Conservation (phyloP, 2,797 vertebrate genomes). For the Sternarchorhynchus goeldii region DNA sequence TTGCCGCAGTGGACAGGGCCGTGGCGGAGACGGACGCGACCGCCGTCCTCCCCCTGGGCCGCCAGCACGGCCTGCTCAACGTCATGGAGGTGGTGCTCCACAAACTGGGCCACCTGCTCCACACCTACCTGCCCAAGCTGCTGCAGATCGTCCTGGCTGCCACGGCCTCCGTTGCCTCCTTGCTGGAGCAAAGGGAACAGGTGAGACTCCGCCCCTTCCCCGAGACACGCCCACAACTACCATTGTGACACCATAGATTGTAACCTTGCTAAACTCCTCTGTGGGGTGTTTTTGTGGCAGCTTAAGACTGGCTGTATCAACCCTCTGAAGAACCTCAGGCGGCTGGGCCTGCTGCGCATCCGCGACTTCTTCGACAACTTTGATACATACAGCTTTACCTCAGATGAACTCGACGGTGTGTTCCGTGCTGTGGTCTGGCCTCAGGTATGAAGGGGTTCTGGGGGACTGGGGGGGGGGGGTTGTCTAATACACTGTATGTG, state of each 20-base stretch:
- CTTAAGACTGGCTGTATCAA: constrained; percentile 85
- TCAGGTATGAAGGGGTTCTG: constrained; percentile 76
- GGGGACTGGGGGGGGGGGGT: background rate
- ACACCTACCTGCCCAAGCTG: constrained; percentile 84
- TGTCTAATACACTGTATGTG: no score
- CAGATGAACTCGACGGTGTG: constrained; percentile 88
- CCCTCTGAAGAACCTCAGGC: constrained; percentile 91
- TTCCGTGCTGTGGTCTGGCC: constrained; percentile 91
- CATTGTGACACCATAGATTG: no score
- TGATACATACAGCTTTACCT: constrained; percentile 83
- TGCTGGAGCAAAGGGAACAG: constrained; percentile 86
- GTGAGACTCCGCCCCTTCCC: constrained; percentile 64
- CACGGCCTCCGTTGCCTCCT: constrained; percentile 78
- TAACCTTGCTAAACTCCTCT: background rate
- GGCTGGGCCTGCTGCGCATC: constrained; percentile 86
- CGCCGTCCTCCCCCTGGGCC: constrained; percentile 89
- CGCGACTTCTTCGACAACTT: constrained; percentile 87
- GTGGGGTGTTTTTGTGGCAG: constrained; percentile 63
- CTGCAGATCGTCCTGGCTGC: constrained; percentile 92
- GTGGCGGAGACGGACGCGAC: constrained; percentile 76
- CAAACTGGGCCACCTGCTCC: constrained; percentile 90
- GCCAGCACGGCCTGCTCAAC: constrained; percentile 90
- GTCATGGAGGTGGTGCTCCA: constrained; percentile 86
- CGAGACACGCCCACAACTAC: no score
- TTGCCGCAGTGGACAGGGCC: constrained; percentile 79